Evolutionary conservation across 2,888 invertebrate genomes (phyloP), one percentile per base, ranked within the genome.

Genomic region (Agrochola litura): DNA sequence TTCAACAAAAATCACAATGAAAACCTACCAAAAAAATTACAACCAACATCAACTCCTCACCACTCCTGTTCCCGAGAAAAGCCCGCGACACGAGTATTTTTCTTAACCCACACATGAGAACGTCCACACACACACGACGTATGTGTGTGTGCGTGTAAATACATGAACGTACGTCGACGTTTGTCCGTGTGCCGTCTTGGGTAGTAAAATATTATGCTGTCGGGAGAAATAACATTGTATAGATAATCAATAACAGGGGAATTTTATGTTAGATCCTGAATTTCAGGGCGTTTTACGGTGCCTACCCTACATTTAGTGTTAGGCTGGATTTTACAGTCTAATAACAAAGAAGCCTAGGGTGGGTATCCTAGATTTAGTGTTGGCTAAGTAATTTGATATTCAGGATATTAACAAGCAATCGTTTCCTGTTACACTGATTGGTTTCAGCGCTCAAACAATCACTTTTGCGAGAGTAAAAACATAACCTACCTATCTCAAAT

Each of bases 171-270:
- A 89, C 86, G 87, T 89, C 86, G 83, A 75, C 68, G 66, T 81
- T 77, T 81, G 82, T 87, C 91, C 92, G 93, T 92, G 93, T 82
- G 90, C 89, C 89, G 94, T 92, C 94, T 94, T 92, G 94, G 96
- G 95, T 95, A 96, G 96, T 96, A 96, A 96, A 96, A 96, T 96
- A 96, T 96, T 96, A 96, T 96, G 96, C 96, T 95, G 96, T 95
- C 95, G 96, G 92, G 93, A 93, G 96, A 95, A 96, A 96, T 96
- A 96, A 96, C 96, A 96, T 96, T 96, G 96, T 96, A 96, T 96
- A 95, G 96, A 96, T 96, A 96, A 96, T 96, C 96, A 96, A 96
- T 96, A 96, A 94, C 94, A 89, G 91, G 87, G 87, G 92, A 93
- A 94, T 95, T 95, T 95, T 95, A 95, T 94, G 94, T 92, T 91